Conservation (phyloP, 2,797 vertebrate species). For the Moxostoma hubbsi region DNA sequence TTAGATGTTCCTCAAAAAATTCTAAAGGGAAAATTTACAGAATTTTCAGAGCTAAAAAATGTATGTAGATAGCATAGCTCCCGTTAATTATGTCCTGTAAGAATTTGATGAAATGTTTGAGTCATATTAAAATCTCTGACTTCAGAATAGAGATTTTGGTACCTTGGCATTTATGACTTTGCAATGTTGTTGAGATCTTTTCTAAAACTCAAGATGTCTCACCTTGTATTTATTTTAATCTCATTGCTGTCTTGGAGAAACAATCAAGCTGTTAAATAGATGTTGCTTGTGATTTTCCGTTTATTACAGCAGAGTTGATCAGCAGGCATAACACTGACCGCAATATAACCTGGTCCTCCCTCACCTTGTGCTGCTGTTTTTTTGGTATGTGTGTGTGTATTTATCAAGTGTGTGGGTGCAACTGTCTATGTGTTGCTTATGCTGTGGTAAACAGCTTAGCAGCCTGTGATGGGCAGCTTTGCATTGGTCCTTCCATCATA, state of each 20-base stretch:
- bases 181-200: neutral
- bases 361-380: too few relatives aligned
- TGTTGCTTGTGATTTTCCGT: too few relatives aligned
- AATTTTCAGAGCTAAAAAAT: neutral
- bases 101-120: neutral
- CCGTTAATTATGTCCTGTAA: neutral
- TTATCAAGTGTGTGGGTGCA: too few relatives aligned
- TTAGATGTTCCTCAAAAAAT: neutral
- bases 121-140: neutral
- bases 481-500: slow-evolving; percentile 17
- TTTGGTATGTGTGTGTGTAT: too few relatives aligned
- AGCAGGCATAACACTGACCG: neutral
- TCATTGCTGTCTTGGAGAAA: too few relatives aligned
- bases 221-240: too few relatives aligned
- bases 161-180: slow-evolving; percentile 5
- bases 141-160: neutral
- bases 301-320: neutral
- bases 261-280: too few relatives aligned
- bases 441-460: slow-evolving; percentile 24
- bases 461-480: slow-evolving; percentile 12
- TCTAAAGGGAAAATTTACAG: neutral
- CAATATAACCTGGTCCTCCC: neutral
- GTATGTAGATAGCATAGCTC: neutral
- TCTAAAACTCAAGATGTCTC: too few relatives aligned
- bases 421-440: neutral